Percentiles rank a stretch among this genome's conserved stretches.
Evolutionary conservation across 2,888 invertebrate genomes (phyloP).

Genomic region (Agonopterix arenella): DNA sequence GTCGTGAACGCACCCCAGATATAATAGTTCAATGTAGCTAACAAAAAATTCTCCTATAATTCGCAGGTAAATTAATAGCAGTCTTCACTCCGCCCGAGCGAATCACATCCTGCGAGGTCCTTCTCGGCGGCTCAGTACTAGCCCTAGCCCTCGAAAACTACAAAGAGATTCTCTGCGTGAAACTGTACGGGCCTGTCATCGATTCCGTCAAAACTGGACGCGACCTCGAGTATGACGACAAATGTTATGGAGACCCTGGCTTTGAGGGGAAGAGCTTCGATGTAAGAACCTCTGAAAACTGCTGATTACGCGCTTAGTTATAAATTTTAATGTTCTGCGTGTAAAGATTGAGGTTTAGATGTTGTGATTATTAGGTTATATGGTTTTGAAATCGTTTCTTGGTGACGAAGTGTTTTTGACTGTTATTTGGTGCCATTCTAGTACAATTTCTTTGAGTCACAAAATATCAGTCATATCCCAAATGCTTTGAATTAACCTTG

Average conservation of each 20-base stretch:
- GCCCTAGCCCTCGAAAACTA: slow-evolving; percentile 83
- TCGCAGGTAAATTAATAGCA: slow-evolving; percentile 83
- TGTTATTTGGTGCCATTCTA: too few relatives aligned
- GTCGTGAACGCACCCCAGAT: too few relatives aligned
- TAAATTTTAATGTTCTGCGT: too few relatives aligned
- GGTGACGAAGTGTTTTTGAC: too few relatives aligned
- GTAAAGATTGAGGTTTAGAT: too few relatives aligned
- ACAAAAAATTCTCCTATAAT: not conserved
- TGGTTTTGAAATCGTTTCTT: too few relatives aligned
- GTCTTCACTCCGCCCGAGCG: slow-evolving; percentile 86
- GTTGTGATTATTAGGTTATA: too few relatives aligned
- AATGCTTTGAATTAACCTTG: too few relatives aligned
- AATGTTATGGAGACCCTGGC: slow-evolving; percentile 50
- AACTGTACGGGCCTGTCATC: slow-evolving; percentile 63
- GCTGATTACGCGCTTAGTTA: slow-evolving; percentile 41
- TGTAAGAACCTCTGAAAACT: slow-evolving; percentile 60
- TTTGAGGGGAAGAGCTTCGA: slow-evolving; percentile 68
- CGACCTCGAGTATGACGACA: slow-evolving; percentile 74
- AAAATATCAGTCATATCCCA: too few relatives aligned
- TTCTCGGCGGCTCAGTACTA: slow-evolving; percentile 83
- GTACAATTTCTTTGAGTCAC: too few relatives aligned
- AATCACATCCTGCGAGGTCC: slow-evolving; percentile 86
- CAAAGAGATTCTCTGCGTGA: slow-evolving; percentile 80
- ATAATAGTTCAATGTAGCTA: too few relatives aligned
- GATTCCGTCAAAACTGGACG: slow-evolving; percentile 50